These are phyloP conservation scores for Cladorhizidae sp. DNA, from an alignment of 37 sponge, comb jelly and placozoan genomes.

Conservation along the genomic window DNA sequence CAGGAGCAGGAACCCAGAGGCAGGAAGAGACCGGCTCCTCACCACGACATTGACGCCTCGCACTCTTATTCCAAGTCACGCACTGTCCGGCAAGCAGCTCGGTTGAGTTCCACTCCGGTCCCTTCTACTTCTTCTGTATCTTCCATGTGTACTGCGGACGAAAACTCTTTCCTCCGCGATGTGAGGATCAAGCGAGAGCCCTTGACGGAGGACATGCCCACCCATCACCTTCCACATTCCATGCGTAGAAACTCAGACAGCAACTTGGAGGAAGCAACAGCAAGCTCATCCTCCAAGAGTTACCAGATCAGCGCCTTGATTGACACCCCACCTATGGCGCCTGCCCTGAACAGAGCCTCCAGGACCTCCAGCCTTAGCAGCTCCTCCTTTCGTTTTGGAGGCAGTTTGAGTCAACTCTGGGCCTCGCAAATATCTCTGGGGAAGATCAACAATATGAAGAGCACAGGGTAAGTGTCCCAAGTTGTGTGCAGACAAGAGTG, in stretches of 20 bases:
- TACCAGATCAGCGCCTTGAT: slow-evolving; percentile 67
- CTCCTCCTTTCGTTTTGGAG: slow-evolving; percentile 71
- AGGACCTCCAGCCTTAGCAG: slow-evolving; percentile 68
- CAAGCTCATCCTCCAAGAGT: not conserved
- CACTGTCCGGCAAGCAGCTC: not conserved
- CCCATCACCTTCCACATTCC: not conserved
- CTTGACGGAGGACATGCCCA: not conserved
- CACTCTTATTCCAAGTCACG: not conserved
- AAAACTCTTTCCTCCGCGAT: too few species aligned
- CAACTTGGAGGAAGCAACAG: slow-evolving; percentile 7
- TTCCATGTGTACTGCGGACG: too few species aligned
- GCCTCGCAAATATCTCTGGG: slow-evolving; percentile 65
- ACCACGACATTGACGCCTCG: not conserved
- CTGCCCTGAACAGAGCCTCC: slow-evolving; percentile 32
- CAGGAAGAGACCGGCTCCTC: not conserved
- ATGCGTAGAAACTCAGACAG: slow-evolving; percentile 22
- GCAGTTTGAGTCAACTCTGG: slow-evolving; percentile 82
- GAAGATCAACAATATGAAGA: slow-evolving; percentile 62
- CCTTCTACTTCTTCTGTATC: too few species aligned
- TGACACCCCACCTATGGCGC: slow-evolving; percentile 46
- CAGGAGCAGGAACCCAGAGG: not conserved
- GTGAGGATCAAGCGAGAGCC: not conserved
- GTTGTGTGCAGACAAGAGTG: too few species aligned
- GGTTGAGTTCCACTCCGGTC: not conserved
- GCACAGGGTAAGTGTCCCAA: slow-evolving; percentile 63